Percentiles rank a stretch among this genome's conserved stretches.
These are phyloP conservation scores for Trinectes maculatus DNA, from an alignment of 2,113 vertebrate genomes.

Conservation along the genomic window DNA sequence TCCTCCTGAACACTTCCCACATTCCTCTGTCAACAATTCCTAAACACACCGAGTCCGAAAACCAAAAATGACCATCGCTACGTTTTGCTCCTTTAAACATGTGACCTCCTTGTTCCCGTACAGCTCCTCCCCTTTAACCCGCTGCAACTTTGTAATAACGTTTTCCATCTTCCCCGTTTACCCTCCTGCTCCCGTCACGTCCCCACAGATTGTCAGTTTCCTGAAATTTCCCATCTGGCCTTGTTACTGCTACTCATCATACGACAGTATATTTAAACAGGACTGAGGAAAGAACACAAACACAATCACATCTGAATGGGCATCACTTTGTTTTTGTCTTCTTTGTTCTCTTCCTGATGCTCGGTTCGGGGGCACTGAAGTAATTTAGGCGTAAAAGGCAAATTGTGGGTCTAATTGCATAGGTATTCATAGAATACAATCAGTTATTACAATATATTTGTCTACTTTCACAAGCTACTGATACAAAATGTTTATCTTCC, in stretches of 20 bases:
- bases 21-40: slow-evolving; percentile 62
- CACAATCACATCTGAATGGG: neutral
- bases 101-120: slow-evolving; percentile 39
- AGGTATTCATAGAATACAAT: slow-evolving; percentile 81
- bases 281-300: slow-evolving; percentile 38
- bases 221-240: slow-evolving; percentile 34
- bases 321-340: slow-evolving; percentile 17
- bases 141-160: slow-evolving; percentile 42
- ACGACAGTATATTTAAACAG: too few relatives aligned
- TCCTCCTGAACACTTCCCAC: slow-evolving; percentile 61
- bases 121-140: slow-evolving; percentile 24
- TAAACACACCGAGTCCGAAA: slow-evolving; percentile 61
- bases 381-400: slow-evolving; percentile 19
- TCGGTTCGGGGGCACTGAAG: slow-evolving; percentile 56
- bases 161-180: slow-evolving; percentile 38
- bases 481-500: too few relatives aligned
- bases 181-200: slow-evolving; percentile 39
- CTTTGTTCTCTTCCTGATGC: slow-evolving; percentile 81
- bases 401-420: slow-evolving; percentile 45
- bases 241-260: slow-evolving; percentile 50
- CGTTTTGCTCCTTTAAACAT: slow-evolving; percentile 7
- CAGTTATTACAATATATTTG: slow-evolving; percentile 10
- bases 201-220: slow-evolving; percentile 62
- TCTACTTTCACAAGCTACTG: too few relatives aligned
- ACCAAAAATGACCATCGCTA: slow-evolving; percentile 57